These are phyloP conservation scores for Heterotis niloticus DNA, from an alignment of 2,113 vertebrate species.

Conservation along the genomic window DNA sequence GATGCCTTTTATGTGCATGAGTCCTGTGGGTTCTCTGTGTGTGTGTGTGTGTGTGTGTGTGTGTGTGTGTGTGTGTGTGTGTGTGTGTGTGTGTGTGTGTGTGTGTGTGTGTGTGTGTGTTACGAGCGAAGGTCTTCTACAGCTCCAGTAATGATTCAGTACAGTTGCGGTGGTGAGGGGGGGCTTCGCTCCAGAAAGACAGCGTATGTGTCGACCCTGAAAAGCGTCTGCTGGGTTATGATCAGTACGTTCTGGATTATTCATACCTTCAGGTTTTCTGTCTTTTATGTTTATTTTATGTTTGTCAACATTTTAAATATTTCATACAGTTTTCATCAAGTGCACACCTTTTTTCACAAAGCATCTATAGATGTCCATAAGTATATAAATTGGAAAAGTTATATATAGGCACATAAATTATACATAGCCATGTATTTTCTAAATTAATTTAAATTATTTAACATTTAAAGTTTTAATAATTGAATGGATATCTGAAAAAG, in stretches of 20 bases:
- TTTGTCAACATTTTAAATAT: slow-evolving; percentile 15
- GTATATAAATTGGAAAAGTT: background rate
- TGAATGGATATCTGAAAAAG: background rate
- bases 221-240: background rate
- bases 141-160: too few species aligned
- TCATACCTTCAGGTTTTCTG: slow-evolving; percentile 16
- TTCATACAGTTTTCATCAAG: slow-evolving; percentile 2
- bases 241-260: slow-evolving; percentile 9
- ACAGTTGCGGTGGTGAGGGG: too few species aligned
- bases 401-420: background rate
- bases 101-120: background rate
- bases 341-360: slow-evolving; percentile 3
- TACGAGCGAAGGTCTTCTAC: background rate
- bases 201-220: background rate
- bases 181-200: background rate
- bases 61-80: slow-evolving; percentile 14
- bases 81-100: slow-evolving; percentile 9
- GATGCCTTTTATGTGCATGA: slow-evolving; percentile 4
- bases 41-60: slow-evolving; percentile 3
- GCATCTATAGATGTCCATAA: background rate
- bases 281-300: slow-evolving; percentile 13
- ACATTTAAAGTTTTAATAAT: background rate
- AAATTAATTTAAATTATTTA: background rate
- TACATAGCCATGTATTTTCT: background rate
- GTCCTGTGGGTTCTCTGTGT: background rate